A percentile compares a stretch with the other conserved stretches of the same genome.
phyloP scores from a whole-genome alignment of 2,113 vertebrate species.

The Maccullochella peelii region DNA sequence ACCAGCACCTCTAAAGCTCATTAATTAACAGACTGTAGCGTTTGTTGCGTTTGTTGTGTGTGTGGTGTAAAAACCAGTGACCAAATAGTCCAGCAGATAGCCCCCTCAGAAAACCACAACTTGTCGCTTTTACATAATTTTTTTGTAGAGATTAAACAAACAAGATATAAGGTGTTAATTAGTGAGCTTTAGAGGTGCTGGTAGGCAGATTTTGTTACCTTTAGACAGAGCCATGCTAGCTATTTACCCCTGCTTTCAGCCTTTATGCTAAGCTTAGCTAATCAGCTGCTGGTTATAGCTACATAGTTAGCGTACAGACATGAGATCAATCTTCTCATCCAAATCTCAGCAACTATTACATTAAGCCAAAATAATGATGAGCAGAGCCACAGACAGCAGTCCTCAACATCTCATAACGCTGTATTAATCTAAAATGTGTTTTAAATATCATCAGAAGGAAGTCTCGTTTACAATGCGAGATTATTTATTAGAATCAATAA shows the following conservation, averaged over 20 bases:
- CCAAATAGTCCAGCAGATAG: background rate
- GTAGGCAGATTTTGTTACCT: background rate
- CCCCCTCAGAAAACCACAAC: background rate
- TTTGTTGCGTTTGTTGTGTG: too few relatives aligned
- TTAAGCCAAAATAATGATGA: conserved; percentile 8
- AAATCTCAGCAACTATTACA: background rate
- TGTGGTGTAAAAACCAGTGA: background rate
- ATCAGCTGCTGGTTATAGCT: background rate
- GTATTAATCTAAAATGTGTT: background rate
- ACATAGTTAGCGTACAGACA: background rate
- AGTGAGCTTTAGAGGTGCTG: background rate
- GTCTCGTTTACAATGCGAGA: background rate
- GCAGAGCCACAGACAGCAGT: background rate
- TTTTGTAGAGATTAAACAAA: background rate
- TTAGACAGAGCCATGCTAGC: background rate
- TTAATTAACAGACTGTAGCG: background rate
- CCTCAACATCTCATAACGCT: background rate
- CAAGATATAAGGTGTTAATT: background rate
- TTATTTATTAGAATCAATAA: conserved; percentile 27
- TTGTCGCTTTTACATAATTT: background rate
- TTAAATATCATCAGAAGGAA: background rate
- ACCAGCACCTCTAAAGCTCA: background rate
- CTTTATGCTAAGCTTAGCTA: background rate
- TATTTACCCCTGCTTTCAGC: background rate
- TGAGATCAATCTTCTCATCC: background rate